These are phyloP conservation scores for Alloscopus bannaensis DNA, from an alignment of 2,888 invertebrate species.

Conservation along the genomic window DNA sequence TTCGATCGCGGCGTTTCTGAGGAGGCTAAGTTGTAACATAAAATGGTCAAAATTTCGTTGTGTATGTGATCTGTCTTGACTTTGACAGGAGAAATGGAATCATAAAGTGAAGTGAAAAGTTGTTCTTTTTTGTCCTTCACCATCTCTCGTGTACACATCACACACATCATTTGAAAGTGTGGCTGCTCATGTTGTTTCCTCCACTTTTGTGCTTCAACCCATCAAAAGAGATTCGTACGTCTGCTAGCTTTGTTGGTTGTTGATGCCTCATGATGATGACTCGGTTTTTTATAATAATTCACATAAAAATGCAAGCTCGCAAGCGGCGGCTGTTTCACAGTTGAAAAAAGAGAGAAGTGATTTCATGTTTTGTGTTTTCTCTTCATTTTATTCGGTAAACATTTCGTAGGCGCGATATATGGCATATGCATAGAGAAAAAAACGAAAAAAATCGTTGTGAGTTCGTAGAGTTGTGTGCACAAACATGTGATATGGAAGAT, in stretches of 20 bases:
- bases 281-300: constrained; percentile 11
- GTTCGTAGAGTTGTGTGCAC: constrained; percentile 25
- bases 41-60: too few species aligned
- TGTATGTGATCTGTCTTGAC: constrained; percentile 36
- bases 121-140: constrained; percentile 49
- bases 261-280: constrained; percentile 22
- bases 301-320: neutral
- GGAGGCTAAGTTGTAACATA: too few species aligned
- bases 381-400: constrained; percentile 13
- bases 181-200: constrained; percentile 15
- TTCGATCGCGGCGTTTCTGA: too few species aligned
- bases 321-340: constrained; percentile 1
- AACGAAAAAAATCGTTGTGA: constrained; percentile 3
- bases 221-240: constrained; percentile 2
- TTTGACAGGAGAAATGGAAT: constrained; percentile 39
- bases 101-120: constrained; percentile 55
- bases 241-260: constrained; percentile 1
- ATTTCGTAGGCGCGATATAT: constrained; percentile 48
- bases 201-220: neutral
- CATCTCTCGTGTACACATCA: too few species aligned
- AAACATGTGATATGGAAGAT: constrained; percentile 30
- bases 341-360: constrained; percentile 34
- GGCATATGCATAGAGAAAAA: constrained; percentile 7
- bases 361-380: constrained; percentile 32
- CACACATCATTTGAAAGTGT: constrained; percentile 4